Base-by-base conservation (phyloP, 1,140 invertebrate genomes). In the Lucilia cuprina region DNA sequence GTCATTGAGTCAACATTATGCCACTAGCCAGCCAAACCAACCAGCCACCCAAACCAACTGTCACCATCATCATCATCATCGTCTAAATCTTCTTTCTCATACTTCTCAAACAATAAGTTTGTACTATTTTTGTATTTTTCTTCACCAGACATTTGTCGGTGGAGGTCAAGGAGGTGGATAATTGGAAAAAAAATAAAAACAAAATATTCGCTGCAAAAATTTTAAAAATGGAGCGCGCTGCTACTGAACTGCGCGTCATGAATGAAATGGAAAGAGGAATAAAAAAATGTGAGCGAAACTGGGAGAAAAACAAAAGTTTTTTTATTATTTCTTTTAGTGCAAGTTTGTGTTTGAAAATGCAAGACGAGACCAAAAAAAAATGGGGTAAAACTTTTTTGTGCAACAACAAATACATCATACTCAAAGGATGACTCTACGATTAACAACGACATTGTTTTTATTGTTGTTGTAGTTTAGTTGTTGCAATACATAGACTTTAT, bases 141-240 rank as follows among this genome's bases (percentile, higher is more conserved):
- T 21, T 70, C 21, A 5, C 65, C 19, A 70, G 65, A 70, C 65
- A 70, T 70, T 70, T 70, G 65, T 70, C 41, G n/a, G 41, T 80
- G 77, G 77, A 80, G 77, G 77, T 80, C 77, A 80, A 80, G 77
- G 41, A 80, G 77, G 77, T 80, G 77, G 77, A 80, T 70, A 70
- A 70, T 70, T 70, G 65, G 21, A 70, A 70, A 19, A 70, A n/a
- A 70, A 70, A 25, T 5, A 70, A 70, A 25, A 49, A 80, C 50
- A 80, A 80, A 80, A 25, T 25, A 50, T 80, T 80, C 17, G 77
- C 41, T 80, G 77, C 41, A 80, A 80, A 80, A 80, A 25, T 70
- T 70, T 70, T 8, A 70, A 80, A 80, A 80, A 49, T 80, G 47
- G 77, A 80, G 47, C 77, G 47, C 77, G 35, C 35, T 47, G 19